Conservation (phyloP, 2,888 invertebrate species). For the Aphidius colemani region DNA sequence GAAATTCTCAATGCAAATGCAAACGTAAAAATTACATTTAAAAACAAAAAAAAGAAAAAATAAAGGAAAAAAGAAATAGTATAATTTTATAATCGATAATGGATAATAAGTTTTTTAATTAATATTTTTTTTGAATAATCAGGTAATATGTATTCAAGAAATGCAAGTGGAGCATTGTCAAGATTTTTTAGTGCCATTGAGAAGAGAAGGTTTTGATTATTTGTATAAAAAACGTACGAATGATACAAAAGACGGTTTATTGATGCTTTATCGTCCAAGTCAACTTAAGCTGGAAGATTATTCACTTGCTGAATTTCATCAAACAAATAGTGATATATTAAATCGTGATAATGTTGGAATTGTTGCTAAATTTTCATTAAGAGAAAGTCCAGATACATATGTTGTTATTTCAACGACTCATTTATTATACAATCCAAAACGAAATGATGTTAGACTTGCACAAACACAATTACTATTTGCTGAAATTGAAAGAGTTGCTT, state of each 20-base stretch:
- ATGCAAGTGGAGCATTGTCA: constrained; percentile 78
- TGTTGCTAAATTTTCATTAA: constrained; percentile 73
- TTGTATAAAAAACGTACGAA: constrained; percentile 85
- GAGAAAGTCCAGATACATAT: constrained; percentile 60
- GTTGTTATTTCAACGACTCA: constrained; percentile 92
- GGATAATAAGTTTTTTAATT: no score
- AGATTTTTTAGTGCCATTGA: constrained; percentile 65
- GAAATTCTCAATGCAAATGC: constrained; percentile 66
- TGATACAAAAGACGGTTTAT: constrained; percentile 84
- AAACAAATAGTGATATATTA: constrained; percentile 68
- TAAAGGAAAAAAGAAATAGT: no score
- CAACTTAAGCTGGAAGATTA: constrained; percentile 72
- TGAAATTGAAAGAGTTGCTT: constrained; percentile 81
- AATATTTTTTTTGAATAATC: constrained; percentile 32
- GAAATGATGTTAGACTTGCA: constrained; percentile 88
- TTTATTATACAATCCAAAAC: constrained; percentile 86
- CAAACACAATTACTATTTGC: constrained; percentile 84
- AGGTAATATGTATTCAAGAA: constrained; percentile 90
- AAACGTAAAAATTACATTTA: constrained; percentile 62
- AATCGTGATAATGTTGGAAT: constrained; percentile 89
- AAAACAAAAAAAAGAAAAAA: no score
- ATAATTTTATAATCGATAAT: no score
- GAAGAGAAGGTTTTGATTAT: constrained; percentile 70
- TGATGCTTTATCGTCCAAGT: constrained; percentile 77
- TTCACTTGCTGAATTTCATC: constrained; percentile 73